Percentiles rank a stretch among this genome's conserved stretches.
Evolutionary conservation across 92 coral and sea anemone species (phyloP).

Genomic region (Siderastrea radians): DNA sequence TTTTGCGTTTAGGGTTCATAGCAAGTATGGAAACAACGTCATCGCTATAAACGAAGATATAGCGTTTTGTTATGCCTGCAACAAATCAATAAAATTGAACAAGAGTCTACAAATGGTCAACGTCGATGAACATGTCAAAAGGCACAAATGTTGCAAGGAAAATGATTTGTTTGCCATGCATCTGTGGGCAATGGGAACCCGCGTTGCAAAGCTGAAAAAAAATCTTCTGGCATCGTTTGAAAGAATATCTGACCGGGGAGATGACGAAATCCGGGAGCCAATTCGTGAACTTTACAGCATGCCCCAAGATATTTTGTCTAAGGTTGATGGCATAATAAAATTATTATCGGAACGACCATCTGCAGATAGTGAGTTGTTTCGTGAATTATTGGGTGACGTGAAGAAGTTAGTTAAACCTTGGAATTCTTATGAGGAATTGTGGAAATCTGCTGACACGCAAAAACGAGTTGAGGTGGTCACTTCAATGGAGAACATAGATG

Average conservation of each 20-base stretch:
- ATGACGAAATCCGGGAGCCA: neutral
- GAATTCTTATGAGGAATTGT: slow-evolving; percentile 34
- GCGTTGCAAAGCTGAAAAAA: neutral
- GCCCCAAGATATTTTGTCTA: slow-evolving; percentile 30
- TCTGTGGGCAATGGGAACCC: slow-evolving; percentile 28
- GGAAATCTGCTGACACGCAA: slow-evolving; percentile 17
- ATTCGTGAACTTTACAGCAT: neutral
- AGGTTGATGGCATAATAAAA: slow-evolving; percentile 20
- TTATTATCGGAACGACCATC: slow-evolving; percentile 13
- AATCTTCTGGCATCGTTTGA: neutral
- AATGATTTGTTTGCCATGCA: slow-evolving; percentile 26
- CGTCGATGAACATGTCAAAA: slow-evolving; percentile 36
- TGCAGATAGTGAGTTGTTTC: neutral
- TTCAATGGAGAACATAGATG: slow-evolving; percentile 31
- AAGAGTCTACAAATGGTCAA: slow-evolving; percentile 31
- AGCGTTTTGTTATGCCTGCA: slow-evolving; percentile 32
- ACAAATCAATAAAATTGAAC: slow-evolving; percentile 42
- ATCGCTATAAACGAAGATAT: slow-evolving; percentile 9
- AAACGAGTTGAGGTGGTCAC: slow-evolving; percentile 32
- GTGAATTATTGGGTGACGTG: slow-evolving; percentile 30
- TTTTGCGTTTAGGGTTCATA: slow-evolving; percentile 38
- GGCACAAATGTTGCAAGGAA: slow-evolving; percentile 34
- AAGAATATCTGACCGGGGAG: neutral
- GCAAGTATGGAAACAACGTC: slow-evolving; percentile 33
- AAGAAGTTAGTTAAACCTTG: slow-evolving; percentile 47